phyloP scores from a whole-genome alignment of 2,113 vertebrate genomes.

The Salvelinus fontinalis region DNA sequence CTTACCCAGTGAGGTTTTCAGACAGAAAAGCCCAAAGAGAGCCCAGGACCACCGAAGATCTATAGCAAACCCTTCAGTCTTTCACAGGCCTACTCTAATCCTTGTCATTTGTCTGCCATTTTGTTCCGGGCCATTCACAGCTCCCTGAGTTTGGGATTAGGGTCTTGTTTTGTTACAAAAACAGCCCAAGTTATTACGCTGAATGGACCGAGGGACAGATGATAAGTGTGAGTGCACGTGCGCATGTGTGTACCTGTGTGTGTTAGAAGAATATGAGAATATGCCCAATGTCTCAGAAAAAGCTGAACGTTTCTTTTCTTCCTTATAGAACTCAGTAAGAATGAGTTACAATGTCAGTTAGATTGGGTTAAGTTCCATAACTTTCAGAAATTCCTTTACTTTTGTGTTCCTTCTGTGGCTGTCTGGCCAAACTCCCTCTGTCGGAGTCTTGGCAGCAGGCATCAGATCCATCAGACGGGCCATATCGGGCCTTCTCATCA shows the following conservation, averaged over 20 bases:
- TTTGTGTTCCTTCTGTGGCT: constrained; percentile 45
- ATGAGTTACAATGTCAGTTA: constrained; percentile 33
- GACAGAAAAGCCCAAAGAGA: constrained; percentile 74
- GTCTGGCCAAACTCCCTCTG: constrained; percentile 5
- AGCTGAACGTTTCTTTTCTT: not conserved
- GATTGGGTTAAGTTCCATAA: constrained; percentile 14
- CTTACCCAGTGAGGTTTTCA: constrained; percentile 74
- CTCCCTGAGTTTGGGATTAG: constrained; percentile 78
- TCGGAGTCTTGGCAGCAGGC: constrained; percentile 56
- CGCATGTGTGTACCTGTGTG: constrained; percentile 26
- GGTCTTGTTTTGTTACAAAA: constrained; percentile 79
- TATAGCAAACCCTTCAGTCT: constrained; percentile 75
- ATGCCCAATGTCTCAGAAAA: constrained; percentile 2
- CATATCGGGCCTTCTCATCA: constrained; percentile 61
- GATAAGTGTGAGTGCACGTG: constrained; percentile 46
- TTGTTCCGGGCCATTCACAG: constrained; percentile 77
- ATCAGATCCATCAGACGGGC: constrained; percentile 56
- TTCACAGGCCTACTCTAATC: constrained; percentile 74
- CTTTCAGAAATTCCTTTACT: constrained; percentile 25
- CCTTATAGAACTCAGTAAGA: constrained; percentile 43
- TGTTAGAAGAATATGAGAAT: not conserved
- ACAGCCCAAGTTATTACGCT: constrained; percentile 73
- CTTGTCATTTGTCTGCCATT: constrained; percentile 77
- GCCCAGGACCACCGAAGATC: constrained; percentile 76
- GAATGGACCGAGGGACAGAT: constrained; percentile 63